Conservation (phyloP, 2,113 vertebrate species). For the Dendrocopos noguchii region DNA sequence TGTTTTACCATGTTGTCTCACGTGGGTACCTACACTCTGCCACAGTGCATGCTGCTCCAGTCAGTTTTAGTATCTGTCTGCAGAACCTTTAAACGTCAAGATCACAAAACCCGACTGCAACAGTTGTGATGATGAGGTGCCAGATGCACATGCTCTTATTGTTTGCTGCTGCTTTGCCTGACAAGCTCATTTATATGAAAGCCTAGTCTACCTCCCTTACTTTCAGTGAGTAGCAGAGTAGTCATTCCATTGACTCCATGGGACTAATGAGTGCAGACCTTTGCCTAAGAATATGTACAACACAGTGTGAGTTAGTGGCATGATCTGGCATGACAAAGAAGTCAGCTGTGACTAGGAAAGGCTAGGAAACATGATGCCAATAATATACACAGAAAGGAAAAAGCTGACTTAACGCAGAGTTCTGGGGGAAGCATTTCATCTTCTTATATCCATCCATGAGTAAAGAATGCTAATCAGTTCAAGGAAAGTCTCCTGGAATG, state of each 20-base stretch:
- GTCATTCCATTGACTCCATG: background rate
- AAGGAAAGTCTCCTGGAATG: background rate
- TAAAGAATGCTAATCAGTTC: constrained; percentile 51
- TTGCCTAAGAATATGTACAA: background rate
- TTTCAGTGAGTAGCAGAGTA: background rate
- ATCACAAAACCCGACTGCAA: background rate
- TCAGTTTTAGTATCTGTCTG: background rate
- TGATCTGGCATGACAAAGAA: background rate
- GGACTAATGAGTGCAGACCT: background rate
- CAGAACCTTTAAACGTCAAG: background rate
- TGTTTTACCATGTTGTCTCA: background rate
- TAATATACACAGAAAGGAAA: background rate
- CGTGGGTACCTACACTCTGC: background rate
- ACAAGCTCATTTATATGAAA: background rate
- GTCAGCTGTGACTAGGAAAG: background rate
- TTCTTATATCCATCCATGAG: constrained; percentile 3
- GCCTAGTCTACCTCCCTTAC: background rate
- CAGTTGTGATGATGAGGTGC: background rate
- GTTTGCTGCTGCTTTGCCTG: background rate
- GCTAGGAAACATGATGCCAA: background rate
- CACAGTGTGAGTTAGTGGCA: background rate
- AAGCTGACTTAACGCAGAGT: background rate
- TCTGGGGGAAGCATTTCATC: background rate
- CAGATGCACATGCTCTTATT: background rate
- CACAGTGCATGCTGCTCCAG: background rate